Percentiles rank a stretch among this genome's conserved stretches.
Evolutionary conservation across 1,140 invertebrate species (phyloP).

Genomic region (Nebria ingens): DNA sequence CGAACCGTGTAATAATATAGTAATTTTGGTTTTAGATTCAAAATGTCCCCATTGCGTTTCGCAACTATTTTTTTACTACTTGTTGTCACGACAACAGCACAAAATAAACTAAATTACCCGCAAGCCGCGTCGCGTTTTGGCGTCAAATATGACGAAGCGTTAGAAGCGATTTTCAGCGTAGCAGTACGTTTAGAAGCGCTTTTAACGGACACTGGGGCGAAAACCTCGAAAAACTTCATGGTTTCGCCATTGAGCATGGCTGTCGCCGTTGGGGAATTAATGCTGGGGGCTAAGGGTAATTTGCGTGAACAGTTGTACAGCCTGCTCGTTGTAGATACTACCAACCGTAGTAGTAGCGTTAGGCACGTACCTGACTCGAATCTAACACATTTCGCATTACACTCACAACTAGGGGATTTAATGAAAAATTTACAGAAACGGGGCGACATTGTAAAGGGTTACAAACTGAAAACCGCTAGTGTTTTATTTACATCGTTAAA

Average conservation of each 20-base stretch:
- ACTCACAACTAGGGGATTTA: constrained; percentile 19
- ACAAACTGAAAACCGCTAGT: constrained; percentile 38
- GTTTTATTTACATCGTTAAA: constrained; percentile 41
- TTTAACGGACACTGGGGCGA: constrained; percentile 12
- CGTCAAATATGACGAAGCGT: constrained; percentile 13
- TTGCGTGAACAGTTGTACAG: constrained; percentile 47
- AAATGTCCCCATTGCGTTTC: not conserved
- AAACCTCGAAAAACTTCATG: constrained; percentile 43
- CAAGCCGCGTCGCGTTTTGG: not conserved
- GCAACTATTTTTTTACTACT: not conserved
- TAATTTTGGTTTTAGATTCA: not conserved
- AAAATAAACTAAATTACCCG: not conserved
- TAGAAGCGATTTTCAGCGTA: constrained; percentile 25
- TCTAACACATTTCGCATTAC: constrained; percentile 9
- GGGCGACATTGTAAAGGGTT: constrained; percentile 11
- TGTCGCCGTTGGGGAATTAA: constrained; percentile 46
- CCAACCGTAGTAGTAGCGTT: constrained; percentile 21
- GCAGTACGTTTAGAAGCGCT: constrained; percentile 22
- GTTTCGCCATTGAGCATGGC: constrained; percentile 57
- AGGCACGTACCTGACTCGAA: constrained; percentile 15
- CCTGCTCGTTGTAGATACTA: constrained; percentile 41
- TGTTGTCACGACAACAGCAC: not conserved
- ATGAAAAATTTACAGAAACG: constrained; percentile 15
- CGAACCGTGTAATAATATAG: too few species aligned
- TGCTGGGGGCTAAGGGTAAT: constrained; percentile 45